Evolutionary conservation across 2,888 invertebrate species (phyloP).

Genomic region (Tenthredo notha): DNA sequence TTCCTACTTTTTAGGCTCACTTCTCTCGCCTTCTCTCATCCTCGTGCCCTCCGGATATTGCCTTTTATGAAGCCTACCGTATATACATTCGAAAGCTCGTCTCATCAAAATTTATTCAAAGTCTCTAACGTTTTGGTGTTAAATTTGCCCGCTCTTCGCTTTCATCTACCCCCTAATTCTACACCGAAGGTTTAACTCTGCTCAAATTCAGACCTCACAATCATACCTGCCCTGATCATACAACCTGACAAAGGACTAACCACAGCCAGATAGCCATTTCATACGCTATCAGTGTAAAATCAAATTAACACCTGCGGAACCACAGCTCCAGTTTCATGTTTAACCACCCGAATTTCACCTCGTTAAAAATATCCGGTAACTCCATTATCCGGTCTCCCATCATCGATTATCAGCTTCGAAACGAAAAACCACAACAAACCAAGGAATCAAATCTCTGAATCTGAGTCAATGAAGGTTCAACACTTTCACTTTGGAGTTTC

Average conservation of each 20-base stretch:
- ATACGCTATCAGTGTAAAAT: background rate
- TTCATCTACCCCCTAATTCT: background rate
- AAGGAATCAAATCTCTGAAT: conserved; percentile 4
- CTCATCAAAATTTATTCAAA: conserved; percentile 30
- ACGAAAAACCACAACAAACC: background rate
- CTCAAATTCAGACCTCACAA: background rate
- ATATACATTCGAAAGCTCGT: conserved; percentile 1
- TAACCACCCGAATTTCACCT: background rate
- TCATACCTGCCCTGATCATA: background rate
- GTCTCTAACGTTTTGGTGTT: conserved; percentile 16
- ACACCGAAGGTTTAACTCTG: background rate
- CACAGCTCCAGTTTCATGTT: background rate
- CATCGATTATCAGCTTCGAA: background rate
- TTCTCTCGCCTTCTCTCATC: background rate
- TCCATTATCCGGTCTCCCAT: background rate
- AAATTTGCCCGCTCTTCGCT: background rate
- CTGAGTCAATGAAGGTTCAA: background rate
- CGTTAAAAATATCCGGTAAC: background rate
- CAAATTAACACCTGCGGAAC: background rate
- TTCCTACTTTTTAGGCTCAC: conserved; percentile 46
- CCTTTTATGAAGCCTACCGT: conserved; percentile 18
- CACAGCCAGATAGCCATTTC: background rate
- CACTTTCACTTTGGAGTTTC: background rate
- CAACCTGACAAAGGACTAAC: background rate
- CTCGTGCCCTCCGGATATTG: conserved; percentile 44